Evolutionary conservation across 2,113 vertebrate genomes (phyloP).

Genomic region (Rana temporaria): DNA sequence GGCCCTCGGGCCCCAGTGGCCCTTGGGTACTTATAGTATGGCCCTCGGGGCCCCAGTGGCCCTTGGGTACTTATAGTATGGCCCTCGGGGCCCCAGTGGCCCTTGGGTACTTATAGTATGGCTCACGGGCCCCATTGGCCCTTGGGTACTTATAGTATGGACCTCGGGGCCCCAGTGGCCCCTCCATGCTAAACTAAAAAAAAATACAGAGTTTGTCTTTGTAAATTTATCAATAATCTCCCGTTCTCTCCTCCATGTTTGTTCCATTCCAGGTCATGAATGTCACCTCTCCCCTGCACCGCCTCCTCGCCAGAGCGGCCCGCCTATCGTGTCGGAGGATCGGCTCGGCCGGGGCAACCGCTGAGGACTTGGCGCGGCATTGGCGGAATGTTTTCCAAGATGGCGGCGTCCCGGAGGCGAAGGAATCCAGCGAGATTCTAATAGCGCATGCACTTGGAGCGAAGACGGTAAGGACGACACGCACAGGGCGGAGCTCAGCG

Average conservation of each 20-base stretch:
- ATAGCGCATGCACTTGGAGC: constrained; percentile 89
- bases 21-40: too few relatives aligned
- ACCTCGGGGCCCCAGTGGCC: too few relatives aligned
- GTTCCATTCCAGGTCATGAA: not conserved
- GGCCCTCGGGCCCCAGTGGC: too few relatives aligned
- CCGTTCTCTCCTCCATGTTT: not conserved
- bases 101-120: too few relatives aligned
- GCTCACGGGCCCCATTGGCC: too few relatives aligned
- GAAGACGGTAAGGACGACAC: constrained; percentile 85
- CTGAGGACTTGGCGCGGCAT: constrained; percentile 64
- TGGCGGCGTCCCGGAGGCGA: constrained; percentile 82
- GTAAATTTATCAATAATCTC: too few relatives aligned
- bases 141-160: too few relatives aligned
- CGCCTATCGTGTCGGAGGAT: not conserved
- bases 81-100: too few relatives aligned
- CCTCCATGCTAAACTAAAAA: too few relatives aligned
- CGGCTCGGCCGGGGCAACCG: not conserved
- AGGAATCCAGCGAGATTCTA: constrained; percentile 85
- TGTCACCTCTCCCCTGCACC: not conserved
- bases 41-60: too few relatives aligned
- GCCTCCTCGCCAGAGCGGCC: not conserved
- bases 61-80: too few relatives aligned
- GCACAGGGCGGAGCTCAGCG: not conserved
- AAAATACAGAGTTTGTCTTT: too few relatives aligned
- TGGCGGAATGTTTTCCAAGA: constrained; percentile 81